Conservation (phyloP, 2,797 vertebrate species). For the Dermochelys coriacea region DNA sequence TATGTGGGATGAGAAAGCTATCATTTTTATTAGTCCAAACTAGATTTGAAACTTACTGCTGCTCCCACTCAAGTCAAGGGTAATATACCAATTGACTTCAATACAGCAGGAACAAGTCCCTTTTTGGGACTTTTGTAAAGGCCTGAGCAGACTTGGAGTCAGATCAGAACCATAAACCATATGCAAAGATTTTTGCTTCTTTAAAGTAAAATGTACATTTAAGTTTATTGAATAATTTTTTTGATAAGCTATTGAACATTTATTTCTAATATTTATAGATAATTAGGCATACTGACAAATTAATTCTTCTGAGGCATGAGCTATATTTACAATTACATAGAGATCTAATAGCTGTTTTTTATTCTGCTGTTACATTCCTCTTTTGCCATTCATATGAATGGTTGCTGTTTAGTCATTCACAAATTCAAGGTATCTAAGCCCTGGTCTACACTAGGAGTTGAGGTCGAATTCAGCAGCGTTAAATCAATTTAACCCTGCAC, state of each 20-base stretch:
- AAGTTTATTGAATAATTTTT: neutral
- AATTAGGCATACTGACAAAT: neutral
- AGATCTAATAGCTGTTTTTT: neutral
- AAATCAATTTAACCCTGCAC: no score
- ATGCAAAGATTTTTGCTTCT: neutral
- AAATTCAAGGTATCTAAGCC: neutral
- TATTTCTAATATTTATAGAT: neutral
- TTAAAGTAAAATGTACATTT: neutral
- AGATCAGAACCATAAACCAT: neutral
- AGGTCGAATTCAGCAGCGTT: no score
- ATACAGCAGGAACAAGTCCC: neutral
- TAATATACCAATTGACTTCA: neutral
- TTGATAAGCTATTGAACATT: neutral
- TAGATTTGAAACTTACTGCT: neutral
- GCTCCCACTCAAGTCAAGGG: neutral
- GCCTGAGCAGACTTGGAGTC: neutral
- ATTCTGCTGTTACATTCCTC: neutral
- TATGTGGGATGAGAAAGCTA: rapidly evolving
- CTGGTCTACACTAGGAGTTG: no score
- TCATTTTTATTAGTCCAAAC: neutral
- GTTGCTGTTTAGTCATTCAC: neutral
- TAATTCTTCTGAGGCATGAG: neutral
- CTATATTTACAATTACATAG: neutral
- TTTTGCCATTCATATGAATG: neutral
- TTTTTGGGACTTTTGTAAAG: neutral